Evolutionary conservation across 2,797 vertebrate genomes (phyloP).

Genomic region (Sus cebifrons): DNA sequence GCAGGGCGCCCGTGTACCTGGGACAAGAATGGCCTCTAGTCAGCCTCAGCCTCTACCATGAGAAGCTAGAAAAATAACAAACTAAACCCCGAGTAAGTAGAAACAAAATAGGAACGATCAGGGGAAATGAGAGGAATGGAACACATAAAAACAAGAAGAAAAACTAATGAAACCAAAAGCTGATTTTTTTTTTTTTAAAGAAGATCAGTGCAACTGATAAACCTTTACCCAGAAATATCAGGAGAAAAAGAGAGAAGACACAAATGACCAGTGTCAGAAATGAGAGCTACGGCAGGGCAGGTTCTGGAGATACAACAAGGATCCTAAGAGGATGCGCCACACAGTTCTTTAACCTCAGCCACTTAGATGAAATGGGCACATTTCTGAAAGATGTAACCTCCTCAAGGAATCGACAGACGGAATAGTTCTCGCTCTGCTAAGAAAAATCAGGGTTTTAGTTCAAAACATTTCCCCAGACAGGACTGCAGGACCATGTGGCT

Average conservation of each 20-base stretch:
- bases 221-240: neutral
- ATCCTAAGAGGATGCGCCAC: no score
- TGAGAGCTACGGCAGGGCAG: no score
- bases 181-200: neutral
- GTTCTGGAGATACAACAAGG: neutral
- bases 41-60: neutral
- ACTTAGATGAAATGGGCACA: neutral
- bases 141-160: neutral
- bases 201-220: neutral
- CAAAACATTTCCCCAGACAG: neutral
- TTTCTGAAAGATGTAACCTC: neutral
- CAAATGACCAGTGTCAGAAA: neutral
- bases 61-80: neutral
- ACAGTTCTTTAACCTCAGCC: neutral
- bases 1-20: rapidly evolving
- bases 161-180: neutral
- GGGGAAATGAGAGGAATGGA: rapidly evolving
- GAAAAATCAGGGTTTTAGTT: neutral
- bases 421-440: neutral
- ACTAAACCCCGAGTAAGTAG: neutral
- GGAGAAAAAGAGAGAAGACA: neutral
- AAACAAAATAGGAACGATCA: no score
- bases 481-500: neutral
- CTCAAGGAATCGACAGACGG: neutral
- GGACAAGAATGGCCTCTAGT: neutral